phyloP scores from a whole-genome alignment of 1,140 invertebrate genomes.

The Fopius arisanus region DNA sequence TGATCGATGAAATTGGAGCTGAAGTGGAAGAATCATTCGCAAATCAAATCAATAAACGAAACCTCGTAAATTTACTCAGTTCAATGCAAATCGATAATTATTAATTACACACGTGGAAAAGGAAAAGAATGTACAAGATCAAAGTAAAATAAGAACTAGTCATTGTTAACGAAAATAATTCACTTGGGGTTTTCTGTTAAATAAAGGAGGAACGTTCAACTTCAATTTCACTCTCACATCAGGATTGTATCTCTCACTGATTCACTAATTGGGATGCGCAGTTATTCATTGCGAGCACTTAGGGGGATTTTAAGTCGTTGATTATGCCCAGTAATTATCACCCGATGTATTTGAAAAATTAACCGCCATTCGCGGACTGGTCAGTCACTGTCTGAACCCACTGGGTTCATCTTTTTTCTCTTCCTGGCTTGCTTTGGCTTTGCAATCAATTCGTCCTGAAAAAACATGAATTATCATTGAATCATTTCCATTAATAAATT shows the following conservation, averaged over 20 bases:
- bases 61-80: background rate
- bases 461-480: slow-evolving; percentile 28
- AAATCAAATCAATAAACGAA: background rate
- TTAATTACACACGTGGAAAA: background rate
- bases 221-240: too few relatives aligned
- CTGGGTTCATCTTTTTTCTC: slow-evolving; percentile 78
- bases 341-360: slow-evolving; percentile 39
- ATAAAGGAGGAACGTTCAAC: too few relatives aligned
- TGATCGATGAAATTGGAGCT: background rate
- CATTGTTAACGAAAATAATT: too few relatives aligned
- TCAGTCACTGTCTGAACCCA: slow-evolving; percentile 88
- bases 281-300: too few relatives aligned
- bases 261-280: too few relatives aligned
- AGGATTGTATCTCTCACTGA: too few relatives aligned
- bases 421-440: slow-evolving; percentile 87
- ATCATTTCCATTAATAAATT: too few relatives aligned
- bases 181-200: too few relatives aligned
- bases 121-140: background rate
- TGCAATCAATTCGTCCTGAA: slow-evolving; percentile 81
- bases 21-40: background rate
- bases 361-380: slow-evolving; percentile 51
- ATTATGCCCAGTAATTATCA: slow-evolving; percentile 45
- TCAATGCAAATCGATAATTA: too few relatives aligned
- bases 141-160: background rate
- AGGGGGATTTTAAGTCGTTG: background rate